These are phyloP conservation scores for Argya squamiceps DNA, from an alignment of 2,797 vertebrate genomes.

Conservation along the genomic window DNA sequence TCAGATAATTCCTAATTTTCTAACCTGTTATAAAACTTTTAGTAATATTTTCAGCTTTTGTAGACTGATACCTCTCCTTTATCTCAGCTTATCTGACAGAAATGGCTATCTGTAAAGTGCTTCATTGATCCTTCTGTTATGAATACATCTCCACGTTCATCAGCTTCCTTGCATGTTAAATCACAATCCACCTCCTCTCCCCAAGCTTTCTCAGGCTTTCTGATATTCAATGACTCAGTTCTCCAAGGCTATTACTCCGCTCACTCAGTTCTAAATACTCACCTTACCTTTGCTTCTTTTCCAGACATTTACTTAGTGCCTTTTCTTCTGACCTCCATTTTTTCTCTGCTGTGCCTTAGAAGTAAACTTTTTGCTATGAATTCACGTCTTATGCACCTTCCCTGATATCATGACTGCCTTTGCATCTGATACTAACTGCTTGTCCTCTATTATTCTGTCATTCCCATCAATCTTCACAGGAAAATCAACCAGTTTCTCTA, in stretches of 20 bases:
- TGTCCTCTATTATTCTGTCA: slow-evolving; percentile 64
- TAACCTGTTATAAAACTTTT: not conserved
- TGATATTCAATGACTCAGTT: not conserved
- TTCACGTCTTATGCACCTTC: not conserved
- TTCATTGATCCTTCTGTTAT: not conserved
- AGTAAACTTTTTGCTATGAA: not conserved
- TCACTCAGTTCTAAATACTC: not conserved
- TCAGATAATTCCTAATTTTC: not conserved
- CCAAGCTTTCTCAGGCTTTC: not conserved
- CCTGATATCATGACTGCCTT: slow-evolving; percentile 32
- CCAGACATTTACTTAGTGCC: not conserved
- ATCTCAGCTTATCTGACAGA: not conserved
- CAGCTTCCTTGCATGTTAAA: not conserved
- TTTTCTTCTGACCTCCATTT: not conserved
- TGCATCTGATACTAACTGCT: slow-evolving; percentile 23
- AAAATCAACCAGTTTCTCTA: slow-evolving; percentile 57
- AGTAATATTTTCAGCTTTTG: not conserved
- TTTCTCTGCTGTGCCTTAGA: rapidly evolving
- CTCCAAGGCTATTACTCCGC: not conserved
- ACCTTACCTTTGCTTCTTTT: not conserved
- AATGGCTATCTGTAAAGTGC: not conserved
- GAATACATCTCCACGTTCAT: not conserved
- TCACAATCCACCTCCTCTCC: not conserved
- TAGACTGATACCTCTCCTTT: not conserved
- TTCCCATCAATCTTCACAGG: slow-evolving; percentile 62